These are phyloP conservation scores for Rhyzopertha dominica DNA, from an alignment of 1,140 invertebrate genomes.

Conservation along the genomic window DNA sequence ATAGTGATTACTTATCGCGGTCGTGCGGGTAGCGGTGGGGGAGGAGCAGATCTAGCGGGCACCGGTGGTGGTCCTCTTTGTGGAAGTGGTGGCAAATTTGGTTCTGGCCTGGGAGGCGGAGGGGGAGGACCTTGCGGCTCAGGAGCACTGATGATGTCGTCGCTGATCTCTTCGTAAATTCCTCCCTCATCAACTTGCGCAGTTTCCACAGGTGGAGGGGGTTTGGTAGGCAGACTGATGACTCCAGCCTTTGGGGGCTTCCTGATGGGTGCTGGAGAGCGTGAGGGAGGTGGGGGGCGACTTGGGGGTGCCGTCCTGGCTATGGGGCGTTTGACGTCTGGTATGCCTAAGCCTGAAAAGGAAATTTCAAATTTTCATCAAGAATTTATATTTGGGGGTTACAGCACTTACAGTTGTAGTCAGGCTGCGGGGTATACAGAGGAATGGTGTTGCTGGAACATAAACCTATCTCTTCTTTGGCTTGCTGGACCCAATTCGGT, in stretches of 20 bases:
- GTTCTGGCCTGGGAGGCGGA: constrained; percentile 56
- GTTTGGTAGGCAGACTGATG: constrained; percentile 40
- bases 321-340: constrained; percentile 39
- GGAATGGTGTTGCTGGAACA: constrained; percentile 79
- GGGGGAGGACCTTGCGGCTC: constrained; percentile 58
- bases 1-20: constrained; percentile 37
- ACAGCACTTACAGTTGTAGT: constrained; percentile 42
- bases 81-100: constrained; percentile 52
- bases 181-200: constrained; percentile 36
- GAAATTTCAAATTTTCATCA: too few relatives aligned
- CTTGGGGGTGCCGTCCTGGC: constrained; percentile 31
- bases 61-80: constrained; percentile 55
- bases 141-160: constrained; percentile 43
- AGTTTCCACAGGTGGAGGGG: constrained; percentile 46
- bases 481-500: constrained; percentile 73
- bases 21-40: constrained; percentile 67
- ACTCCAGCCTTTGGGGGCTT: constrained; percentile 43
- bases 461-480: constrained; percentile 75
- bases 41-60: constrained; percentile 57
- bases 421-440: constrained; percentile 51
- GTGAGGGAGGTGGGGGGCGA: constrained; percentile 33
- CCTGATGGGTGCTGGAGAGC: constrained; percentile 35
- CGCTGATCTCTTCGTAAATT: constrained; percentile 54
- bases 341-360: constrained; percentile 38
- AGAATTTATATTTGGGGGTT: constrained; percentile 4